Conservation (phyloP, 2,113 vertebrate genomes). For the Cavia porcellus region DNA sequence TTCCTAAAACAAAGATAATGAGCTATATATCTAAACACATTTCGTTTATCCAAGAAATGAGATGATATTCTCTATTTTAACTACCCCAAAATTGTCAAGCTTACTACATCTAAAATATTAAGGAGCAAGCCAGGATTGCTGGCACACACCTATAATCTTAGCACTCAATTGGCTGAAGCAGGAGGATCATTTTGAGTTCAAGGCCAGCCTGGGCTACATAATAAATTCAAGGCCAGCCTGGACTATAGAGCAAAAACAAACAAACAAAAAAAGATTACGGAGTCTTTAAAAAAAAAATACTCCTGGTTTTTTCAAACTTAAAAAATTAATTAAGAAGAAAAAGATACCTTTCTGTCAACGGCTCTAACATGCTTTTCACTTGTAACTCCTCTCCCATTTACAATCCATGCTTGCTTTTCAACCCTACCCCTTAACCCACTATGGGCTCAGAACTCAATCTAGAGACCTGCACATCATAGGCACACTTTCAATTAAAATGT, state of each 20-base stretch:
- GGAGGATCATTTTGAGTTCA: background rate
- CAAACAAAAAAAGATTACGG: slow-evolving; percentile 24
- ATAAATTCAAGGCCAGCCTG: background rate
- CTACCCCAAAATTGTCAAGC: background rate
- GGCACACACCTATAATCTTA: background rate
- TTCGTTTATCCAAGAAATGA: slow-evolving; percentile 58
- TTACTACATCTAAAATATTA: slow-evolving; percentile 51
- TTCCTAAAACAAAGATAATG: slow-evolving; percentile 49
- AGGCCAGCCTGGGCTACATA: background rate
- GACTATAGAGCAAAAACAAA: background rate
- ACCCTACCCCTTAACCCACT: background rate
- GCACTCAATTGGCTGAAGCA: background rate
- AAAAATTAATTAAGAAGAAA: slow-evolving; percentile 43
- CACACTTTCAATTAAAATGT: background rate
- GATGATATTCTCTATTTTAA: slow-evolving; percentile 6
- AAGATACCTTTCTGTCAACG: slow-evolving; percentile 16
- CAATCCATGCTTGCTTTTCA: slow-evolving; percentile 10
- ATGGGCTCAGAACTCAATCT: background rate
- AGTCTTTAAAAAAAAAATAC: slow-evolving; percentile 37
- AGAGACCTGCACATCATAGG: background rate
- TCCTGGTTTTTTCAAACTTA: slow-evolving; percentile 32
- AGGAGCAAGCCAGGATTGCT: background rate
- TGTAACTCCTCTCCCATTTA: background rate
- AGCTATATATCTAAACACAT: slow-evolving; percentile 13
- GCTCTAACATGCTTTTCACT: slow-evolving; percentile 1